These are phyloP conservation scores for Desmophyllum pertusum DNA, from an alignment of 92 coral and sea anemone species.

Conservation along the genomic window DNA sequence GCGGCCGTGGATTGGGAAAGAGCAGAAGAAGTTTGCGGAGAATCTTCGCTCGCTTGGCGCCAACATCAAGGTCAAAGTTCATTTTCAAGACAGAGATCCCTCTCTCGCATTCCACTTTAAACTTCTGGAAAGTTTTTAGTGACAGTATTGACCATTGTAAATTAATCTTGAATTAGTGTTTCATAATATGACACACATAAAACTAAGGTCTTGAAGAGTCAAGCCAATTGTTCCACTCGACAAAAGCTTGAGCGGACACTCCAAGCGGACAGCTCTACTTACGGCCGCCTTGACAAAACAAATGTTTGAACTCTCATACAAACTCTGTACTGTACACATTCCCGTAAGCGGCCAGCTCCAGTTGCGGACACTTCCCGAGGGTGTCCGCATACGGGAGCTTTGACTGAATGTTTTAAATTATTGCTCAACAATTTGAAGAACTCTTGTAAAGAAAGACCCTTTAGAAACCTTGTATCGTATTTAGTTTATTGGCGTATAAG, in stretches of 20 bases:
- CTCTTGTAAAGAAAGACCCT: neutral
- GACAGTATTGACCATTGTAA: neutral
- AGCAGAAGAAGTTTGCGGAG: constrained; percentile 78
- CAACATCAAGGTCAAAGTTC: constrained; percentile 73
- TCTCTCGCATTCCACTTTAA: constrained; percentile 90
- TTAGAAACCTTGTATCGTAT: neutral
- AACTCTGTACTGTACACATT: no score
- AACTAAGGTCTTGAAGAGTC: no score
- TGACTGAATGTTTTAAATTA: no score
- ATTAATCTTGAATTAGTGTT: neutral
- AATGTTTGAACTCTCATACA: no score
- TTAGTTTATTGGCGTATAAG: neutral
- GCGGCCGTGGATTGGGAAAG: constrained; percentile 96
- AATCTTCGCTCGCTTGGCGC: constrained; percentile 92
- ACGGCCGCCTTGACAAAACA: no score
- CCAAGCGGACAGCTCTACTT: no score
- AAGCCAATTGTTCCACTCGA: no score
- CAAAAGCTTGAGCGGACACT: no score
- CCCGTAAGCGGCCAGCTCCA: no score
- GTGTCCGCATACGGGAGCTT: no score
- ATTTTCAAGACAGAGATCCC: constrained; percentile 88
- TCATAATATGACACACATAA: neutral
- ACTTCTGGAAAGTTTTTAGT: constrained; percentile 82
- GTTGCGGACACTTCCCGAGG: no score
- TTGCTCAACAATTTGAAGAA: no score